Evolutionary conservation across 1,140 invertebrate genomes (phyloP).

Genomic region (Hormaphis cornu): DNA sequence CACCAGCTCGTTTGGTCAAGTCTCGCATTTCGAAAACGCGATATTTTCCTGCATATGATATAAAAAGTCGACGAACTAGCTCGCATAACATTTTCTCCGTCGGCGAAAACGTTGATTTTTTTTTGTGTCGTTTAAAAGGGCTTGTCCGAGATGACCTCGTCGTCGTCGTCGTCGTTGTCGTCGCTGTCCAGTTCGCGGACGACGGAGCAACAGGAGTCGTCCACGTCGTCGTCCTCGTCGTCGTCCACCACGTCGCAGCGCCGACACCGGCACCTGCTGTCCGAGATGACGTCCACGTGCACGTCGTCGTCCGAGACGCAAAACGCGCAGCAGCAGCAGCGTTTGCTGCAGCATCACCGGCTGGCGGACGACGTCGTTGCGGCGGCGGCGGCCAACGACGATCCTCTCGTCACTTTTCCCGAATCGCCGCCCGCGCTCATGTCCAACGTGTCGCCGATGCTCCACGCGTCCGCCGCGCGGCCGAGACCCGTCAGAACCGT

Average conservation of each 20-base stretch:
- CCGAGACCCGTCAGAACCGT: neutral
- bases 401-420: conserved; percentile 67
- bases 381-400: conserved; percentile 39
- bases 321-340: conserved; percentile 43
- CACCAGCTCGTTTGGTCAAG: too few species aligned
- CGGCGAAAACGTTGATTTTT: too few species aligned
- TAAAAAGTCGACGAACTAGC: too few species aligned
- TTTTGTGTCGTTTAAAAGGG: too few species aligned
- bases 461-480: neutral
- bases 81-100: too few species aligned
- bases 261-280: conserved; percentile 42
- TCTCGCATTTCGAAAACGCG: too few species aligned
- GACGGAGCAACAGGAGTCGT: too few species aligned
- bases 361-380: neutral
- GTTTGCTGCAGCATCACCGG: conserved; percentile 28
- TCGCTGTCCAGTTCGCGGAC: too few species aligned
- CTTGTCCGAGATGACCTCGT: too few species aligned
- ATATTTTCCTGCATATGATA: too few species aligned
- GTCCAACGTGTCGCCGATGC: conserved; percentile 38
- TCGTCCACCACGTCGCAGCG: conserved; percentile 46
- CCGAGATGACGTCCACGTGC: conserved; percentile 56
- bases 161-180: neutral
- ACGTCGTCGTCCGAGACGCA: conserved; percentile 45
- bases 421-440: conserved; percentile 57
- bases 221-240: conserved; percentile 46